Evolutionary conservation across 2,797 vertebrate genomes (phyloP).

Genomic region (Perodicticus potto): DNA sequence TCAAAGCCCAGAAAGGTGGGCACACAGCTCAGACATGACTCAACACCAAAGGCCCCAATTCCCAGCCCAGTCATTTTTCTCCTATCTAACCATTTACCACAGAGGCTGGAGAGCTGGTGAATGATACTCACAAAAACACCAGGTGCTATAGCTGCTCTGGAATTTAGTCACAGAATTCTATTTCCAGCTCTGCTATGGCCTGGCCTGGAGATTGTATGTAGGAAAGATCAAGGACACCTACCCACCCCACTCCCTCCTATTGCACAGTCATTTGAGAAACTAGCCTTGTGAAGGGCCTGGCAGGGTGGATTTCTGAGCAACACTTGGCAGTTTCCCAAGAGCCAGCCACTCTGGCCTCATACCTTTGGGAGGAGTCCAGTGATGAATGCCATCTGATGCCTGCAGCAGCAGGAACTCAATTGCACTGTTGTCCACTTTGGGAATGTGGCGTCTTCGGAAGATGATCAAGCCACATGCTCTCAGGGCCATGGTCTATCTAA

Average conservation of each 20-base stretch:
- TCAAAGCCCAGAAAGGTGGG: background rate
- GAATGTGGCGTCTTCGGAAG: conserved; percentile 91
- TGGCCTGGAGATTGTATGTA: conserved; percentile 2
- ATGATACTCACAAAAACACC: background rate
- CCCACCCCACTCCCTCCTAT: background rate
- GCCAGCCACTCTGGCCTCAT: background rate
- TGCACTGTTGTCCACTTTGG: conserved; percentile 80
- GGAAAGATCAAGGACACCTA: conserved; percentile 11
- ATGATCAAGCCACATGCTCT: conserved; percentile 97
- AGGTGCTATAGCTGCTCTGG: conserved; percentile 20
- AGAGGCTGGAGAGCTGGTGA: background rate
- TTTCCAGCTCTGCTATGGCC: conserved; percentile 44
- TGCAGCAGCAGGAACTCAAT: conserved; percentile 96
- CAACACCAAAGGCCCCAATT: background rate
- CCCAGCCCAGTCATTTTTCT: conserved; percentile 26
- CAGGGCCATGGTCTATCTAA: conserved; percentile 89
- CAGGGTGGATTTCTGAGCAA: conserved; percentile 33
- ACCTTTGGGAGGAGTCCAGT: conserved; percentile 99
- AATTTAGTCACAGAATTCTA: conserved; percentile 46
- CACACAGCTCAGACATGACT: background rate
- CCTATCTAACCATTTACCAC: background rate
- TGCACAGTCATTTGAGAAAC: conserved; percentile 13
- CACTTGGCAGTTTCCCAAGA: background rate
- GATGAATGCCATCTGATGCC: conserved; percentile 95
- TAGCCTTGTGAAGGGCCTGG: background rate